Conservation (phyloP, 2,797 vertebrate species). For the Tangara arthus region DNA sequence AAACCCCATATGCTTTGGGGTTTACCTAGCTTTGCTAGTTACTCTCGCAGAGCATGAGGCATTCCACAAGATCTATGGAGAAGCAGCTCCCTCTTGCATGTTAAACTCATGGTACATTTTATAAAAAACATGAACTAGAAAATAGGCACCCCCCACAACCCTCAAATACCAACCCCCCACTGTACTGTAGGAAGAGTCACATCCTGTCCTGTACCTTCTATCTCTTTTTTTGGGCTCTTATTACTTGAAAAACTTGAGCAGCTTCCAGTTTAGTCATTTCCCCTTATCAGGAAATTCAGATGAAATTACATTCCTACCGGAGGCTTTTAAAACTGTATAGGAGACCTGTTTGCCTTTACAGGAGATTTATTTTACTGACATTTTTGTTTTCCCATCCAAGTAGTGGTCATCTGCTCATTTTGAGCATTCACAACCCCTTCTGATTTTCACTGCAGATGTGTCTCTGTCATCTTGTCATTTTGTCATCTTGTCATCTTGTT, state of each 20-base stretch:
- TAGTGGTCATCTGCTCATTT: not conserved
- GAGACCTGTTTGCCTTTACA: not conserved
- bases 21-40: not conserved
- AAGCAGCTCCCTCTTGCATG: not conserved
- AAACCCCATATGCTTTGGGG: not conserved
- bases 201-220: not conserved
- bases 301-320: constrained; percentile 50
- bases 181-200: fast-evolving
- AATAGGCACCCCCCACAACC: fast-evolving
- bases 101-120: not conserved
- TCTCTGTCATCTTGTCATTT: not conserved
- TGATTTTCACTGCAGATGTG: not conserved
- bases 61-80: not conserved
- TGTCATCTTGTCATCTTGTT: not conserved
- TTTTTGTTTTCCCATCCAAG: not conserved
- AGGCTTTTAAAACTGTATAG: constrained; percentile 43
- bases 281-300: constrained; percentile 58
- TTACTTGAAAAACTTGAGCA: constrained; percentile 5
- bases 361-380: not conserved
- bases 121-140: not conserved
- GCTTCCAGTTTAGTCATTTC: constrained; percentile 61
- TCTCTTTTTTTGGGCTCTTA: not conserved
- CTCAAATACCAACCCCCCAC: not conserved
- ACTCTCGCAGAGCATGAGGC: not conserved
- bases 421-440: not conserved